Percentiles rank a stretch among this genome's conserved stretches.
Evolutionary conservation across 2,797 vertebrate species (phyloP).

Genomic region (Cyclura pinguis): DNA sequence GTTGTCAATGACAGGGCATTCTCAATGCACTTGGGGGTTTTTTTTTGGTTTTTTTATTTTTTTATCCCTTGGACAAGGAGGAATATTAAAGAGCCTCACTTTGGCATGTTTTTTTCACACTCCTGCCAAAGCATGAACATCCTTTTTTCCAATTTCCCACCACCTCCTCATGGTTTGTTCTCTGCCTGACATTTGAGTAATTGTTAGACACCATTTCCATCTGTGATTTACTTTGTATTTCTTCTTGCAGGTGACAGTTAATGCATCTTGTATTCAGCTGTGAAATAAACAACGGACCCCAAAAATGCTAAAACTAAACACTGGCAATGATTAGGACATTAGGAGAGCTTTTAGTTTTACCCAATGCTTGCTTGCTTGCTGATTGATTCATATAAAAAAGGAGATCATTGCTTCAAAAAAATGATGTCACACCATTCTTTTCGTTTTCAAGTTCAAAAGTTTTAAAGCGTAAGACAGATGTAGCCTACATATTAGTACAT

Average conservation of each 20-base stretch:
- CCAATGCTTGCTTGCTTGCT: conserved; percentile 2
- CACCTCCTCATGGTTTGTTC: conserved; percentile 26
- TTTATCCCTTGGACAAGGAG: conserved; percentile 44
- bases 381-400: not conserved
- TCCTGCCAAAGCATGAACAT: conserved; percentile 52
- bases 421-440: too few relatives aligned
- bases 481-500: not conserved
- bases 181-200: conserved; percentile 60
- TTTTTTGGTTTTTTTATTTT: conserved; percentile 42
- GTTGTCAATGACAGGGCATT: conserved; percentile 44
- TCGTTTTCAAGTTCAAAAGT: too few relatives aligned
- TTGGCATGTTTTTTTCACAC: conserved; percentile 38
- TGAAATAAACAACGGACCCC: conserved; percentile 28
- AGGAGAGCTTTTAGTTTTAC: conserved; percentile 19
- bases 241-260: conserved; percentile 54
- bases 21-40: conserved; percentile 34
- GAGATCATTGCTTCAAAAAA: not conserved
- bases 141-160: conserved; percentile 48
- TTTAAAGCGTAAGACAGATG: not conserved
- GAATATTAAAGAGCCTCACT: conserved; percentile 61
- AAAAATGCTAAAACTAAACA: conserved; percentile 49
- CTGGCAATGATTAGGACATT: conserved; percentile 6
- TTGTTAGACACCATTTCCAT: conserved; percentile 65
- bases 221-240: conserved; percentile 61
- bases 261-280: conserved; percentile 57